phyloP scores from a whole-genome alignment of 2,113 vertebrate species.

The Acrocephalus arundinaceus region DNA sequence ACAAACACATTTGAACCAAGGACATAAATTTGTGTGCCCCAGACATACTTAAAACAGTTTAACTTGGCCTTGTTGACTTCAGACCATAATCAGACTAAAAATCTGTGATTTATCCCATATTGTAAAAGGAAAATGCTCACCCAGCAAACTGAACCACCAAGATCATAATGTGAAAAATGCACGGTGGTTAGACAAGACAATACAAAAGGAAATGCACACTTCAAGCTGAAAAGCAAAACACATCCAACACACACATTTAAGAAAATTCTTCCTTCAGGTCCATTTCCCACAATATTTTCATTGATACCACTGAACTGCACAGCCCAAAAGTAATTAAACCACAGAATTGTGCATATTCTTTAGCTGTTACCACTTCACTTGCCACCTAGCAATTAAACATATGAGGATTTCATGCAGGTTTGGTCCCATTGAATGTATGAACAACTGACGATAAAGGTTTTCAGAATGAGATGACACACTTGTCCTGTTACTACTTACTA shows the following conservation, averaged over 20 bases:
- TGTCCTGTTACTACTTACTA: neutral
- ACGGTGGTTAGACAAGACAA: neutral
- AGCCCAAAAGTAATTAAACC: neutral
- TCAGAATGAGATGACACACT: neutral
- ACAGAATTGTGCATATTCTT: neutral
- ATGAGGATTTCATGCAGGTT: neutral
- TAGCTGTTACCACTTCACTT: neutral
- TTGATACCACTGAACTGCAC: neutral
- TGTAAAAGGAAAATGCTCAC: neutral
- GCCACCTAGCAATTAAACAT: neutral
- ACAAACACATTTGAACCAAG: neutral
- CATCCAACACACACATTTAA: neutral
- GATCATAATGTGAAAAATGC: conserved; percentile 36
- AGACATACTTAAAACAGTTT: conserved; percentile 49
- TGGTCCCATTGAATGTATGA: neutral
- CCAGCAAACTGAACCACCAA: conserved; percentile 25
- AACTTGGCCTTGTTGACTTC: conserved; percentile 31
- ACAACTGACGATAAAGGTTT: neutral
- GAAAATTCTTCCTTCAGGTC: neutral
- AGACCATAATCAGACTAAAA: neutral
- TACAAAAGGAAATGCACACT: neutral
- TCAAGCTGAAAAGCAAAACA: neutral
- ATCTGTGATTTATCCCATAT: neutral
- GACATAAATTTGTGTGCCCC: neutral
- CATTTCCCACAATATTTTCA: neutral